phyloP scores from a whole-genome alignment of 2,888 invertebrate genomes.

The Hirtodrosophila trivittata region DNA sequence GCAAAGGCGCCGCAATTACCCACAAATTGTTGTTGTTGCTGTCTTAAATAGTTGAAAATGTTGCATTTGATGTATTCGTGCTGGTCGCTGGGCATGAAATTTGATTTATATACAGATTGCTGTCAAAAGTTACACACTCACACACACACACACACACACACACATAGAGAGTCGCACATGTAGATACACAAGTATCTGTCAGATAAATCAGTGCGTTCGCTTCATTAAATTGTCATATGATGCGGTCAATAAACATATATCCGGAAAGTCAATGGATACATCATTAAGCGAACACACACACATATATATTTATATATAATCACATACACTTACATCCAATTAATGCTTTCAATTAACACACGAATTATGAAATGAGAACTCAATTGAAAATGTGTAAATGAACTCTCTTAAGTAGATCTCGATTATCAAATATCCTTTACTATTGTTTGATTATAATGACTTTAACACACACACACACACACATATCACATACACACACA shows the following conservation, averaged over 20 bases:
- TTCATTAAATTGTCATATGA: slow-evolving; percentile 77
- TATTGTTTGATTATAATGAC: too few relatives aligned
- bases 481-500: too few relatives aligned
- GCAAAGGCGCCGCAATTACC: too few relatives aligned
- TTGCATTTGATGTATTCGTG: slow-evolving; percentile 50
- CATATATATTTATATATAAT: too few relatives aligned
- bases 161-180: too few relatives aligned
- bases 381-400: background rate
- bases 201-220: slow-evolving; percentile 47
- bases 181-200: slow-evolving; percentile 39
- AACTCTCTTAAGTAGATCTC: too few relatives aligned
- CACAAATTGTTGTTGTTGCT: slow-evolving; percentile 29
- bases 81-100: slow-evolving; percentile 57
- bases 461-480: too few relatives aligned
- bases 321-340: too few relatives aligned
- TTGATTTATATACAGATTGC: slow-evolving; percentile 59
- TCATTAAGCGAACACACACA: slow-evolving; percentile 50
- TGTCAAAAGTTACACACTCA: slow-evolving; percentile 6
- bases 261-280: slow-evolving; percentile 35
- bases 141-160: too few relatives aligned
- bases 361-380: slow-evolving; percentile 47
- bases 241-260: slow-evolving; percentile 55
- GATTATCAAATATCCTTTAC: too few relatives aligned
- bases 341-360: slow-evolving; percentile 63
- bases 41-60: slow-evolving; percentile 56